Evolutionary conservation across 2,113 vertebrate species (phyloP).

Genomic region (Forbesichthys papilliferus): DNA sequence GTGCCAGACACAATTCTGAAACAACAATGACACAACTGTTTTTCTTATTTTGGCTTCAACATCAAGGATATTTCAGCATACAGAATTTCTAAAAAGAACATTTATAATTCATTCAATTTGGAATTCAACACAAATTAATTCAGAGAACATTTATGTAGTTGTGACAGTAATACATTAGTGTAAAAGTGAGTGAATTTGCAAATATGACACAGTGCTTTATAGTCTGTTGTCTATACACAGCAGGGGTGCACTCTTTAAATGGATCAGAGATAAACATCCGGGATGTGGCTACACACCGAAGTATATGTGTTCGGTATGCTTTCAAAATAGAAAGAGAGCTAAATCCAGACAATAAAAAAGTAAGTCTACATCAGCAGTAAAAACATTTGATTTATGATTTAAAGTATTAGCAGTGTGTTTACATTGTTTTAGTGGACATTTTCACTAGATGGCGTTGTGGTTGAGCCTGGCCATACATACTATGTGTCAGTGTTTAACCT

Average conservation of each 20-base stretch:
- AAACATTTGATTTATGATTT: neutral
- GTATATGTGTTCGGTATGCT: conserved; percentile 59
- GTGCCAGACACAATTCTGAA: no score
- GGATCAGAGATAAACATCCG: conserved; percentile 62
- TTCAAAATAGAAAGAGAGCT: conserved; percentile 2
- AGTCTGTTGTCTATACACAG: conserved; percentile 50
- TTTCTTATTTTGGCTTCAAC: no score
- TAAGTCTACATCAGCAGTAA: conserved; percentile 29
- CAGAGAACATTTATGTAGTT: no score
- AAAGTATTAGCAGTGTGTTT: neutral
- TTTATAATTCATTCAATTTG: no score
- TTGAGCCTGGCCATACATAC: conserved; percentile 58
- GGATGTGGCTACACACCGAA: conserved; percentile 58
- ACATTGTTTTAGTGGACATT: conserved; percentile 67
- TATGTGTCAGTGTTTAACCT: conserved; percentile 62
- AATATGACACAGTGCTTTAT: no score
- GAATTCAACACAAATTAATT: no score
- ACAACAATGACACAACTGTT: no score
- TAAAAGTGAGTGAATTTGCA: no score
- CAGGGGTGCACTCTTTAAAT: neutral
- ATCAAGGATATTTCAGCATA: no score
- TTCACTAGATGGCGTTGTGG: conserved; percentile 55
- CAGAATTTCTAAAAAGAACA: no score
- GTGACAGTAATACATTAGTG: no score
- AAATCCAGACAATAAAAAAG: neutral